These are phyloP conservation scores for Archegozetes longisetosus DNA, from an alignment of 1,140 invertebrate genomes.

Conservation along the genomic window DNA sequence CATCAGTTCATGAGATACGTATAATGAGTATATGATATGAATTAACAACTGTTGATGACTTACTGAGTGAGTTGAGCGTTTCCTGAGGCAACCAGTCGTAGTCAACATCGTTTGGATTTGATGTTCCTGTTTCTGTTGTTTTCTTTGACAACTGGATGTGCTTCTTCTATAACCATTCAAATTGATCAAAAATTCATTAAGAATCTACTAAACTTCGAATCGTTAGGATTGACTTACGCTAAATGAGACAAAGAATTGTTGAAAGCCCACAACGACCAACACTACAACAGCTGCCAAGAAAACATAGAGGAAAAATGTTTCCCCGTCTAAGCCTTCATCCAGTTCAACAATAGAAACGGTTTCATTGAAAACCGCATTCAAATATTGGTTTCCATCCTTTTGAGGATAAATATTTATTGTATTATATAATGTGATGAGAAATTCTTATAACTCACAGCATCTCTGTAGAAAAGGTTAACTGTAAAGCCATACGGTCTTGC, in stretches of 20 bases:
- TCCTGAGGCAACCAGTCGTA: slow-evolving; percentile 95
- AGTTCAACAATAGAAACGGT: slow-evolving; percentile 93
- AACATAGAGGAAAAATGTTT: slow-evolving; percentile 93
- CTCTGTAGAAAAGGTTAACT: slow-evolving; percentile 82
- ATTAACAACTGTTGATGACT: slow-evolving; percentile 7
- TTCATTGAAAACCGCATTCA: slow-evolving; percentile 93
- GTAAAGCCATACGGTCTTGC: slow-evolving; percentile 87
- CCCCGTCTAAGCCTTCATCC: slow-evolving; percentile 90
- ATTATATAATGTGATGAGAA: not conserved
- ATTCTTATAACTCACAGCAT: slow-evolving; percentile 41
- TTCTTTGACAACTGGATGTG: slow-evolving; percentile 22
- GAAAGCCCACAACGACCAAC: slow-evolving; percentile 67
- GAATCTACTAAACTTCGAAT: no score
- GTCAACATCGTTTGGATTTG: slow-evolving; percentile 63
- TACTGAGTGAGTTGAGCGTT: slow-evolving; percentile 39
- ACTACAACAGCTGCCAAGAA: slow-evolving; percentile 77
- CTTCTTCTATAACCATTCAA: slow-evolving; percentile 20
- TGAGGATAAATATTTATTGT: slow-evolving; percentile 21
- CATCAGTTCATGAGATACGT: not conserved
- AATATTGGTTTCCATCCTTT: slow-evolving; percentile 49
- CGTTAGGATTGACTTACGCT: slow-evolving; percentile 40
- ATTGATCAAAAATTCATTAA: no score
- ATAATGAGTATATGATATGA: no score
- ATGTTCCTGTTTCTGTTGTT: slow-evolving; percentile 47
- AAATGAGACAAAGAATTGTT: slow-evolving; percentile 64